Base-by-base conservation (phyloP, 1,140 invertebrate species). In the Drosophila eugracilis region DNA sequence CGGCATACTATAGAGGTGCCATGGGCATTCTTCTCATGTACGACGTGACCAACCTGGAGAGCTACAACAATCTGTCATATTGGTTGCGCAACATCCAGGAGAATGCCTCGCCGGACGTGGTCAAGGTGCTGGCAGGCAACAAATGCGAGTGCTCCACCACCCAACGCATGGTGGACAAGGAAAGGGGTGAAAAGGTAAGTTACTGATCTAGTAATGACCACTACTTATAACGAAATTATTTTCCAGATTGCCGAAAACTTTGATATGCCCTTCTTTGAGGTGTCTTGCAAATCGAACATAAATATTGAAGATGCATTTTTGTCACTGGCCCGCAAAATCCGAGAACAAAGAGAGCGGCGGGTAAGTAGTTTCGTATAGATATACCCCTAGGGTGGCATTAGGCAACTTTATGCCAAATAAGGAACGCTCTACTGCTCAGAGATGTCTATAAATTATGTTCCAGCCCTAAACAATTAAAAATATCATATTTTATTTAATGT, bases 191-290 rank as follows among this genome's bases (percentile, higher is more conserved):
- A 92, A 96, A 96, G 93, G 95, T 96, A 92, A 77, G 74, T 49
- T 4, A 28, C 1, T 5, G 24, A 9, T 19, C 10, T 5, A 32
- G 9, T 3, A 2, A 10, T 17, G 6, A 17, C 9, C 32, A 5
- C 2, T 3, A 22, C n/a, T n/a, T n/a, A 19, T 54, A 22, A 58
- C 15, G 14, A 3, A 34, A 15, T 21, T 36, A 0, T 3, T 5
- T 73, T 52, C 4, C 92, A 97, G 96, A 95, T 98, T 88, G 97
- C 97, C 1, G 96, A 97, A 81, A 96, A 96, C 91, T 97, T 97
- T 88, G 96, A 97, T 71, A 96, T 98, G 93, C 96, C 97, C 39
- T 98, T 97, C 90, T 97, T 97, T 92, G 97, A 98, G 92, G 97
- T 97, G 10, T 97, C 96, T 15, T 98, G 97, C 91, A 98, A 98